These are phyloP conservation scores for Dexiosoma caninum DNA, from an alignment of 2,888 invertebrate species.

Conservation along the genomic window DNA sequence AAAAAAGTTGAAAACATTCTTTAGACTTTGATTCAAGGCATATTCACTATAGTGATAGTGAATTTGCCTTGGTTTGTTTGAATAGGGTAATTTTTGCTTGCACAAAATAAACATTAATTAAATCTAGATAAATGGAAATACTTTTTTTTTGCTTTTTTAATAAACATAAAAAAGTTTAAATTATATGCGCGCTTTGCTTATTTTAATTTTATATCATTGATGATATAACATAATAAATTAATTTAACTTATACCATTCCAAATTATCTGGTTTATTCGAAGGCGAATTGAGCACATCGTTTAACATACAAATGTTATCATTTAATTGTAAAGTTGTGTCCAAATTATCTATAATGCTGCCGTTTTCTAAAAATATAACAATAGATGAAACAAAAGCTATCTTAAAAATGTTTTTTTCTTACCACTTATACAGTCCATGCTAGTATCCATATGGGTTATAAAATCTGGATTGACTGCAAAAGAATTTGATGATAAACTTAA, in stretches of 20 bases:
- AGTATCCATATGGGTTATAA: conserved; percentile 93
- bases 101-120: conserved; percentile 58
- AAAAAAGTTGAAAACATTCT: conserved; percentile 46
- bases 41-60: no score
- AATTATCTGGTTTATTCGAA: conserved; percentile 84
- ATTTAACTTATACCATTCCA: conserved; percentile 78
- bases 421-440: conserved; percentile 92
- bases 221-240: conserved; percentile 66
- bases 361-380: conserved; percentile 79
- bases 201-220: conserved; percentile 51
- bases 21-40: conserved; percentile 57
- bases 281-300: conserved; percentile 94
- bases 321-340: conserved; percentile 80
- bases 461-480: conserved; percentile 95
- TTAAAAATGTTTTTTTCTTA: conserved; percentile 69
- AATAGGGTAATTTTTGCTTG: conserved; percentile 57
- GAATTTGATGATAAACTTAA: conserved; percentile 91
- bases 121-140: conserved; percentile 63
- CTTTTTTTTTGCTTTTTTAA: conserved; percentile 57
- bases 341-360: conserved; percentile 78
- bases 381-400: no score
- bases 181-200: conserved; percentile 59
- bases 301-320: conserved; percentile 91
- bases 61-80: no score
- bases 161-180: conserved; percentile 60